Evolutionary conservation across 1,140 invertebrate genomes (phyloP).

Genomic region (Platorchestia sp.): DNA sequence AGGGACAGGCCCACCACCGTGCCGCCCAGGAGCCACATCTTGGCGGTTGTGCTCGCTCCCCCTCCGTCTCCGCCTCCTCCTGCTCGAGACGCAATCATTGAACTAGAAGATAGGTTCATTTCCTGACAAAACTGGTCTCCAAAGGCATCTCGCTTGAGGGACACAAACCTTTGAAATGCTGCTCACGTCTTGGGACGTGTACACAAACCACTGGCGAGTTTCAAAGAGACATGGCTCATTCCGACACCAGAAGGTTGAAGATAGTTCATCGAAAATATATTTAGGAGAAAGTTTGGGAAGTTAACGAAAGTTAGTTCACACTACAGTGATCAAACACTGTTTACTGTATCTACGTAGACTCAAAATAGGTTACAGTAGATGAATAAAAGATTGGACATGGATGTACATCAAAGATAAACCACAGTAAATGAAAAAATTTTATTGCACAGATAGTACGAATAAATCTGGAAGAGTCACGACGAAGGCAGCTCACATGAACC

Average conservation of each 20-base stretch:
- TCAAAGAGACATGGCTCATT: neutral
- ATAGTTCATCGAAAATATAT: no score
- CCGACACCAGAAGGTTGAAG: no score
- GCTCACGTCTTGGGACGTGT: neutral
- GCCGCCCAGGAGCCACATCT: constrained; percentile 14
- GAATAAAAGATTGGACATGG: neutral
- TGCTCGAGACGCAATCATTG: neutral
- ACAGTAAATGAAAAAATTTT: neutral
- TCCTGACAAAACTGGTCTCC: no score
- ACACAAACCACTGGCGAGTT: neutral
- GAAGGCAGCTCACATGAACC: neutral
- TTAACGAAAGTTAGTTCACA: neutral
- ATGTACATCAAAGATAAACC: neutral
- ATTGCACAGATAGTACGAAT: neutral
- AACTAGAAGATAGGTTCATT: no score
- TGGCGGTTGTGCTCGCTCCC: neutral
- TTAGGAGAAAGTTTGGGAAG: no score
- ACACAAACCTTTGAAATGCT: neutral
- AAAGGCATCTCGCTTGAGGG: neutral
- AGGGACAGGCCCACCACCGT: neutral
- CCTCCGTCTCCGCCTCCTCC: neutral
- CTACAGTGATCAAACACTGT: neutral
- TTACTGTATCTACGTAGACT: no score
- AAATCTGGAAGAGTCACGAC: neutral
- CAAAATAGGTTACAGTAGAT: neutral